Percentiles rank a stretch among this genome's conserved stretches.
Evolutionary conservation across 1,140 invertebrate genomes (phyloP).

Genomic region (Melitaea cinxia): DNA sequence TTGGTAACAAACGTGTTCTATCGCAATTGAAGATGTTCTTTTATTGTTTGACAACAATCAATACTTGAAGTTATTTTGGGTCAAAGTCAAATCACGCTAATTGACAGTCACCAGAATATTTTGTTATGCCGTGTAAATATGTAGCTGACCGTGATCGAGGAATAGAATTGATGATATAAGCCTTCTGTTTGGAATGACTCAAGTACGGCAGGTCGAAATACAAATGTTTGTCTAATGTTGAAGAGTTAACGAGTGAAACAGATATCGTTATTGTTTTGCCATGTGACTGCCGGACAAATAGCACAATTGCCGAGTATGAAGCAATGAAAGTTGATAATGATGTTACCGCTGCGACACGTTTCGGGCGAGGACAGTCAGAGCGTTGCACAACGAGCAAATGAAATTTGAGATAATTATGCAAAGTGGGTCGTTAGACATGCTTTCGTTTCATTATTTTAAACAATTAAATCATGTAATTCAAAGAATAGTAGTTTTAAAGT

Average conservation of each 20-base stretch:
- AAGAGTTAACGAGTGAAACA: conserved; percentile 63
- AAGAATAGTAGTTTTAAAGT: neutral
- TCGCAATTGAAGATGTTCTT: conserved; percentile 21
- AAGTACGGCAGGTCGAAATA: conserved; percentile 12
- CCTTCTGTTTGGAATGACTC: conserved; percentile 18
- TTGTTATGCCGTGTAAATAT: conserved; percentile 31
- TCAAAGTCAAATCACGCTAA: conserved; percentile 40
- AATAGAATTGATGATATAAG: conserved; percentile 25
- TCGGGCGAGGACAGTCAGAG: conserved; percentile 64
- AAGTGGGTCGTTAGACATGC: conserved; percentile 54
- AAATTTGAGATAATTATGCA: conserved; percentile 58
- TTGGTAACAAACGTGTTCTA: neutral
- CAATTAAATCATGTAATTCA: conserved; percentile 22
- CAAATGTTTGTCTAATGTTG: conserved; percentile 33
- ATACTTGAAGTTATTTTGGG: conserved; percentile 25
- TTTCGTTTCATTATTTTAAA: conserved; percentile 35
- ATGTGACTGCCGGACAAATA: conserved; percentile 55
- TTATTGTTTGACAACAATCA: conserved; percentile 23
- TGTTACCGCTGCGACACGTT: conserved; percentile 75
- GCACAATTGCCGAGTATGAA: conserved; percentile 61
- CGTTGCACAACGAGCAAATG: conserved; percentile 59
- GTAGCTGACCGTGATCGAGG: conserved; percentile 25
- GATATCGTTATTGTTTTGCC: conserved; percentile 59
- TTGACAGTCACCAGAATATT: conserved; percentile 35
- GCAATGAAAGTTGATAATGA: conserved; percentile 76